Base-by-base conservation (phyloP, 2,888 invertebrate species). In the Drosophila formosana region DNA sequence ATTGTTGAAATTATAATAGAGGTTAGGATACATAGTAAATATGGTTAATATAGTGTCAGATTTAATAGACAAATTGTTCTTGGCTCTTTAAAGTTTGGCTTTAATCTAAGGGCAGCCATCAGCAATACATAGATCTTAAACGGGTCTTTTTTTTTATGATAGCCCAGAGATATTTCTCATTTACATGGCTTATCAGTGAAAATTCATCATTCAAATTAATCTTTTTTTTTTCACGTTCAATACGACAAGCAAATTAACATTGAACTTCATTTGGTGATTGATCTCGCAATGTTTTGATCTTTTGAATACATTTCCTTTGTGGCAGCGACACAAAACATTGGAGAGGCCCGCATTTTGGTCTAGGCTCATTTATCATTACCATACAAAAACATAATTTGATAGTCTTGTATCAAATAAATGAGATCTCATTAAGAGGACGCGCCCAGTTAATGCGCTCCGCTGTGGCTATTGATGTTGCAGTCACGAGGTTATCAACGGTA, bases 401-500 rank as follows among this genome's bases (percentile, higher is more conserved):
- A 51, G 66, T 57, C 43, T 57, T 47, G 28, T 53, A 82, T 82
- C 78, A 75, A 79, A 81, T 77, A 86, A 82, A 82, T 77, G 83
- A 50, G 68, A 68, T 66, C 80, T 69, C 86, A 82, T 85, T 78
- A 78, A 34, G 63, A 18, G 46, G 52, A 63, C 75, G 61, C 74
- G 60, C 78, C 74, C 68, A 68, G 50, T 30, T 69, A 45, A 51
- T 65, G 41, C 61, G 37, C 45, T 37, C 50, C n/a, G 11, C 18
- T 30, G 34, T 43, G 32, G 39, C 39, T 58, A 53, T 37, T 18
- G 8, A 32, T 32, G 58, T 39, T 62, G 55, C 47, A 55, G 49
- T 46, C 46, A n/a, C 23, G 49, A 58, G 34, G 37, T 57, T 26
- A 34, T 34, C 23, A 37, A n/a, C 11, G 25, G 45, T 32, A 43